Base-by-base conservation (phyloP, 2,113 vertebrate genomes). In the Megalops atlanticus region DNA sequence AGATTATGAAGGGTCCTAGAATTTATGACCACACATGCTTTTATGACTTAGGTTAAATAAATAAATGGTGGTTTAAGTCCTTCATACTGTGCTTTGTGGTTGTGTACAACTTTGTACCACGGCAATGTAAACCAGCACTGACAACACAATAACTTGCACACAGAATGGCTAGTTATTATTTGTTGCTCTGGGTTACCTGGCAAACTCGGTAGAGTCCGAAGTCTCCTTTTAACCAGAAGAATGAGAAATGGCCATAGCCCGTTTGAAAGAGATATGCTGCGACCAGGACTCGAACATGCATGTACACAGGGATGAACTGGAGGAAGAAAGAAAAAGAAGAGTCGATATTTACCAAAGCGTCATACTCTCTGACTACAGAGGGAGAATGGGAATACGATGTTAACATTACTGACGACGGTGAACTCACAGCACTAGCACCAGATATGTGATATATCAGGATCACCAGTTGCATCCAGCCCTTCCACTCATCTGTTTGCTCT, bases 391-490 rank as follows among this genome's bases (percentile, higher is more conserved):
- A 2, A 2, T 54, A 24, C 18, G 24, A 21, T 54, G 49, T 6
- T 21, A 54, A 52, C 11, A 54, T 21, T 24, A 3, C 18, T 12
- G 3, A 64, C 8, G 52, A n/a, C 5, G 15, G 1, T 1, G 2
- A 49, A 96, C 97, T 96, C 93, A 99, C 98, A 83, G 96, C 96
- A 77, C 97, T 99, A 83, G 97, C 98, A 91, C 98, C 97, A 82
- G 98, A 99, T 81, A 99, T 95, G 90, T 99, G 98, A 89, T 99
- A 99, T 88, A 99, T 97, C 80, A 99, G 95, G 89, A 99, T 99
- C 84, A 99, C 97, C 77, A 99, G 95, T 83, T 99, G 98, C 98
- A 99, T 99, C 98, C 98, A 99, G 79, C 98, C 98, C 87, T 99
- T 99, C 98, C 98, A 99, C 86, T 99, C 98, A 83, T 99, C 98